Evolutionary conservation across 2,113 vertebrate genomes (phyloP).

Genomic region (Sinocyclocheilus rhinocerous): DNA sequence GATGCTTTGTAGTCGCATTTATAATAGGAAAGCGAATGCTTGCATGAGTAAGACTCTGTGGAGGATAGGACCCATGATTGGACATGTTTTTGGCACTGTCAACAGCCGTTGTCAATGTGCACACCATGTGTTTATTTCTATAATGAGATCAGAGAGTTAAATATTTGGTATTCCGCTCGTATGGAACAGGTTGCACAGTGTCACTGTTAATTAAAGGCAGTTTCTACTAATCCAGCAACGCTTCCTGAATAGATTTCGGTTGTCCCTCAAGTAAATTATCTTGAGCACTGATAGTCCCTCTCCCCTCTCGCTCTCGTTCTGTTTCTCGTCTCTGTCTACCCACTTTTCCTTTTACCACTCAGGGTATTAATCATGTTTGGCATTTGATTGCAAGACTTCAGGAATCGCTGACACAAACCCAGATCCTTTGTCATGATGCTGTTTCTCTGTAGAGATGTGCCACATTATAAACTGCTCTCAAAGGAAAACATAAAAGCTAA

Average conservation of each 20-base stretch:
- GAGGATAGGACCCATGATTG: constrained; percentile 48
- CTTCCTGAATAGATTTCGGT: constrained; percentile 82
- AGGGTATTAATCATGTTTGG: constrained; percentile 84
- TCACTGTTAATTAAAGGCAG: constrained; percentile 88
- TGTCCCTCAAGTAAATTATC: constrained; percentile 81
- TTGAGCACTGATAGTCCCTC: constrained; percentile 71
- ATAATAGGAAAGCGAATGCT: constrained; percentile 34
- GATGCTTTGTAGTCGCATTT: constrained; percentile 40
- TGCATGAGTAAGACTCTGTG: constrained; percentile 43
- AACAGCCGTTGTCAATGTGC: constrained; percentile 59
- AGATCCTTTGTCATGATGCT: constrained; percentile 46
- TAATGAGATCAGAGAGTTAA: constrained; percentile 83
- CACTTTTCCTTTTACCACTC: constrained; percentile 17
- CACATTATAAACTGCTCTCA: constrained; percentile 47
- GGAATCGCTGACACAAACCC: constrained; percentile 51
- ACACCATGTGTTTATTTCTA: constrained; percentile 76
- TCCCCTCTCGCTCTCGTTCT: constrained; percentile 54
- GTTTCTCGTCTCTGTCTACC: background rate
- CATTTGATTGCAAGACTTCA: constrained; percentile 60
- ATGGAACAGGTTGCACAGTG: constrained; percentile 82
- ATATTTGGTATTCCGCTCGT: constrained; percentile 82
- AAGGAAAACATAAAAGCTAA: constrained; percentile 42
- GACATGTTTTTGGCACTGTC: constrained; percentile 48
- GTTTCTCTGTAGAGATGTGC: constrained; percentile 49
- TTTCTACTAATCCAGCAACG: constrained; percentile 82